Percentiles rank a stretch among this genome's conserved stretches.
These are phyloP conservation scores for Montifringilla adamsi DNA, from an alignment of 2,113 vertebrate genomes.

Conservation along the genomic window DNA sequence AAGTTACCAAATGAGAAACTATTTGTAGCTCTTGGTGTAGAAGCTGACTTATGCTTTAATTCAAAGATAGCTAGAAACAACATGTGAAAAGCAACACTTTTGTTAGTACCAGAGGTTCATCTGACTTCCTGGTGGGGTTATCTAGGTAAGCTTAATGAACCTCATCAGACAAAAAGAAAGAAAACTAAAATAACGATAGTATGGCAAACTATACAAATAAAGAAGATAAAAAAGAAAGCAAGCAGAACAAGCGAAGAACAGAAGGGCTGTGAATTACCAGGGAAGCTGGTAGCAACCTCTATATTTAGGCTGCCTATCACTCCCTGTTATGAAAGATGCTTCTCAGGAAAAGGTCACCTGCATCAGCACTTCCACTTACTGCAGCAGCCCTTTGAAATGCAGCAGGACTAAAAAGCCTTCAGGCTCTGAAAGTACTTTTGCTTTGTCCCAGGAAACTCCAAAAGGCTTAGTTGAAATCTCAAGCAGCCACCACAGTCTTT, in stretches of 20 bases:
- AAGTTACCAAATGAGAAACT: background rate
- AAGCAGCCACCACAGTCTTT: background rate
- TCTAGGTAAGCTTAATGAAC: background rate
- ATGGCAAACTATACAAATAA: background rate
- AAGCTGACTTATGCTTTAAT: background rate
- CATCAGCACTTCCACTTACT: constrained; percentile 34
- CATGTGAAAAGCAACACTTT: background rate
- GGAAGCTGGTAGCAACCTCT: constrained; percentile 13
- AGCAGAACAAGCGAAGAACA: background rate
- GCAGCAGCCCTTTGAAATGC: constrained; percentile 38
- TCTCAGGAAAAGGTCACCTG: constrained; percentile 43
- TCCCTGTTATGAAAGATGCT: constrained; percentile 32
- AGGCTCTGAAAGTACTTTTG: background rate
- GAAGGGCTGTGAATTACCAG: background rate
- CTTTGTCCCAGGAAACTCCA: background rate
- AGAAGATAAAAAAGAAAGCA: constrained; percentile 18
- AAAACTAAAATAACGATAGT: background rate
- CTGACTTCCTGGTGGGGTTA: background rate
- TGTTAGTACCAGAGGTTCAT: background rate
- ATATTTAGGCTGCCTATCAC: constrained; percentile 45
- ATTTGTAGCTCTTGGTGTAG: background rate
- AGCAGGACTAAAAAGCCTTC: constrained; percentile 30
- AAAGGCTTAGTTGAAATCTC: background rate
- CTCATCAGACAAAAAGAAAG: background rate
- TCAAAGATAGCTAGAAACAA: background rate